Conservation (phyloP, 2,797 vertebrate genomes). For the Delichon dasypus region DNA sequence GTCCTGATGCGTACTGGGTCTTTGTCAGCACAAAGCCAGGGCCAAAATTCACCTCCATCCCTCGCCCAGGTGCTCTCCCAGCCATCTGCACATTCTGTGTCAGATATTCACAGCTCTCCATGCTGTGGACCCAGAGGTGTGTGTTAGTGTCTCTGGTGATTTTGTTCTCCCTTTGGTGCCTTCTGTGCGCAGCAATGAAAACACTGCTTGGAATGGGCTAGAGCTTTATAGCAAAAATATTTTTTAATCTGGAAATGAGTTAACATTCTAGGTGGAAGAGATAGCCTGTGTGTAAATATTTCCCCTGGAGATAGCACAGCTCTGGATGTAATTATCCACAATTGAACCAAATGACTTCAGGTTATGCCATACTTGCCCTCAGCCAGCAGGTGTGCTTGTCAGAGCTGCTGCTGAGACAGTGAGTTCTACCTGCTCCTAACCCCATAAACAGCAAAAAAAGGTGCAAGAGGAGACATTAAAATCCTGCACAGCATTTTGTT, state of each 20-base stretch:
- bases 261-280: background rate
- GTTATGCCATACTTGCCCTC: background rate
- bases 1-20: accelerated
- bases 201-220: background rate
- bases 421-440: background rate
- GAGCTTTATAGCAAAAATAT: background rate
- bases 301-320: background rate
- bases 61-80: background rate
- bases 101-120: background rate
- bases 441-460: background rate
- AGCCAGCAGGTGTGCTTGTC: background rate
- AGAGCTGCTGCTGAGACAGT: background rate
- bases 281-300: background rate
- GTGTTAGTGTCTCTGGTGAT: background rate
- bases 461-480: background rate
- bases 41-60: background rate
- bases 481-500: background rate
- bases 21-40: background rate
- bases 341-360: background rate
- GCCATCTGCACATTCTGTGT: background rate
- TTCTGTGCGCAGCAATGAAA: background rate
- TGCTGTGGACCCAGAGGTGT: background rate
- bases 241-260: background rate
- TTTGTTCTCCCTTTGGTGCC: background rate
- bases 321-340: background rate